Base-by-base conservation (phyloP, 2,797 vertebrate species). In the Caiman crocodilus region DNA sequence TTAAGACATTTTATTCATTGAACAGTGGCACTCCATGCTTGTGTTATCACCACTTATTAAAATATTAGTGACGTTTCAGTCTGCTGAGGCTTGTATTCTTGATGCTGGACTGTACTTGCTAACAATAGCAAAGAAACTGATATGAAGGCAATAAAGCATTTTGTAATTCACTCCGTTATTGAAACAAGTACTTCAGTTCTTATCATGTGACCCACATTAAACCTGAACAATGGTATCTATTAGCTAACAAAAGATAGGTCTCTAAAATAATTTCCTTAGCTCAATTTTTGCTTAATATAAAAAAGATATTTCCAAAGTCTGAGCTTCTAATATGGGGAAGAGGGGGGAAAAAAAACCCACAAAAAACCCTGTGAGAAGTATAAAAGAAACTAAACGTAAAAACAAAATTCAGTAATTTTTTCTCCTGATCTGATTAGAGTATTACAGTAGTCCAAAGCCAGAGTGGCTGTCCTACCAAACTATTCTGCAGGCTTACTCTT, bases 41-140 rank as follows among this genome's bases (percentile, higher is more conserved):
- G 88, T 95, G 95, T 91, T 96, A 96, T 78, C 94, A 90, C 82
- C 92, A 50, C 42, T 50, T 87, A 93, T 90, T 92, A 76, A 96
- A 95, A 50, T 82, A 35, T 93, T 95, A 89, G 83, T 90, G 89
- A 93, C 82, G 85, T 82, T 67, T 84, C 76, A 92, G 58, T 35
- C 85, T 92, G 79, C 88, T 95, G 92, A 88, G 79, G 76, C 69
- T 74, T 42, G 23, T 71, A 76, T 82, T 92, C 94, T 82, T 86
- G 90, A 90, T 88, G n/a, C 60, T 84, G 81, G 91, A 92, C 76
- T 92, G 74, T 79, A 90, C 79, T 91, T 86, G 64, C 14, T 90
- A 59, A 89, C 73, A 88, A 55, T 67, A 95, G 85, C 61, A 89
- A 78, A 82, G 81, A 93, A 23, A 79, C 30, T 88, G 88, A 88